Base-by-base conservation (phyloP, 2,113 vertebrate species). In the Montifringilla adamsi region DNA sequence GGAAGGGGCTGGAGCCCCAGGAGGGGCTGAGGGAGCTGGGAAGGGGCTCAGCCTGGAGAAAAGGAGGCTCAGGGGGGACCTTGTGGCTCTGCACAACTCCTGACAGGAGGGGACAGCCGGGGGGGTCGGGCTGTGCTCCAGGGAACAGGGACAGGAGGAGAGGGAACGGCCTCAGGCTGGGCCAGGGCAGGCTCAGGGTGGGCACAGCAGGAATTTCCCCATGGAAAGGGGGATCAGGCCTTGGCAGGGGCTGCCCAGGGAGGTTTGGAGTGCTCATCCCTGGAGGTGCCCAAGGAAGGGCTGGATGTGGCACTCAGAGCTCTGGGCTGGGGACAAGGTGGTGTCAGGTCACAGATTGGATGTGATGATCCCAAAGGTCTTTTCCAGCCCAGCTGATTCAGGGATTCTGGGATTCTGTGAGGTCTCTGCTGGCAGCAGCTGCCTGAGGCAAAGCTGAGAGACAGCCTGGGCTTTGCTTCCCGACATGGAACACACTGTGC, bases 371-470 rank as follows among this genome's bases (percentile, higher is more conserved):
- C 53, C 72, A 31, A 31, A 68, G 37, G 8, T 6, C 31, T 68
- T 37, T 37, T 6, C 72, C 72, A 85, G n/a, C 82, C 50, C 69
- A 22, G 72, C 53, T 44, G 73, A 21, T 22, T 27, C 53, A 7
- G 53, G 53, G 73, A 68, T 60, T 35, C 27, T 12, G 72, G 3
- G 84, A 22, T 27, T 27, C 84, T 43, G 35, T 16, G 30, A 70
- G 62, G 68, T 67, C 27, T 53, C 69, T 69, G 22, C 15, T 91
- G 50, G 24, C 75, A 75, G 77, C 91, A 86, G 89, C 80, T 94
- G 76, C 6, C 59, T 13, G 23, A 47, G 77, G 87, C 58, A 72
- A 39, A 89, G 77, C 81, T 82, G 93, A 15, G 69, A 93, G 66
- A 70, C 58, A 21, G 9, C 20, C 86, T 49, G 91, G 52, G 86